A percentile compares a stretch with the other conserved stretches of the same genome.
These are phyloP conservation scores for Ganaspis sp. DNA, from an alignment of 1,140 invertebrate species.

Conservation along the genomic window DNA sequence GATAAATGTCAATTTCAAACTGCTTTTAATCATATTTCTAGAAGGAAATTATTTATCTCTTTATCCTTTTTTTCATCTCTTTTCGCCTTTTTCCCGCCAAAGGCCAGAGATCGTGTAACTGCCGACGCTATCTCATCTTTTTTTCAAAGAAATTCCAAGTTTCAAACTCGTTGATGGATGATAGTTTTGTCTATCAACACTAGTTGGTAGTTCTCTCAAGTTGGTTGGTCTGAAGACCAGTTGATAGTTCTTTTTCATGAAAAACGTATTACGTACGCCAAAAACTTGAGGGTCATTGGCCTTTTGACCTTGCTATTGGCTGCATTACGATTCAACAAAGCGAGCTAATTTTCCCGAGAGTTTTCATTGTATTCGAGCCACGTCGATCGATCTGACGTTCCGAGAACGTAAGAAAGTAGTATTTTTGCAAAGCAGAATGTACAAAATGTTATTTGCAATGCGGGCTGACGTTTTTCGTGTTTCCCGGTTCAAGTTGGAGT, in stretches of 20 bases:
- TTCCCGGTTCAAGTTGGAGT: slow-evolving; percentile 6
- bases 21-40: neutral
- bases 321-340: slow-evolving; percentile 16
- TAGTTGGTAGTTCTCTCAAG: no score
- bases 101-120: neutral
- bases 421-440: neutral
- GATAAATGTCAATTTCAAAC: neutral
- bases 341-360: slow-evolving; percentile 16
- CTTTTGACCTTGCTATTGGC: slow-evolving; percentile 4
- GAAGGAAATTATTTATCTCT: neutral
- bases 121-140: no score
- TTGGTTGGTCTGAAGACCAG: no score
- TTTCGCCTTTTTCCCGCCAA: neutral
- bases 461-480: neutral
- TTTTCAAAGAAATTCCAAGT: no score
- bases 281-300: neutral
- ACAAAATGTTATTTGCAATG: neutral
- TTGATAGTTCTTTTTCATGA: no score
- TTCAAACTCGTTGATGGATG: no score
- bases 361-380: slow-evolving; percentile 10
- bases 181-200: no score
- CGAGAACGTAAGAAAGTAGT: neutral
- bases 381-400: slow-evolving; percentile 5
- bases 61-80: neutral
- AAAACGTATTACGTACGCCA: no score